Evolutionary conservation across 2,797 vertebrate species (phyloP).

Genomic region (Pseudomugil tenellus): DNA sequence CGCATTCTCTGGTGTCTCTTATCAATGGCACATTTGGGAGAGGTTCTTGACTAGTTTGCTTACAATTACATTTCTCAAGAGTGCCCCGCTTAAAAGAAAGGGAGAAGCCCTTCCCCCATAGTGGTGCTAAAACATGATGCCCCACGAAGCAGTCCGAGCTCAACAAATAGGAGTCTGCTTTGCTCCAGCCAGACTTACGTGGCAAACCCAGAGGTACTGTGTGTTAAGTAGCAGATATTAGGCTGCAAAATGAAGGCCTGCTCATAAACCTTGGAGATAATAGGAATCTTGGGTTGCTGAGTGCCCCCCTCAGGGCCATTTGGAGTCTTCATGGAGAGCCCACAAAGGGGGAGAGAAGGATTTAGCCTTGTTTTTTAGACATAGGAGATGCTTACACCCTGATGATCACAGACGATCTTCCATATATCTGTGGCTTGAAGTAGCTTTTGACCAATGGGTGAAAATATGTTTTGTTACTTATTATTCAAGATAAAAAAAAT

Average conservation of each 20-base stretch:
- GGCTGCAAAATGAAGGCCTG: conserved; percentile 72
- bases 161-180: conserved; percentile 56
- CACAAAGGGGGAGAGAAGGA: conserved; percentile 64
- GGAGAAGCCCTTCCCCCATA: conserved; percentile 50
- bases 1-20: conserved; percentile 55
- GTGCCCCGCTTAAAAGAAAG: conserved; percentile 55
- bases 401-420: conserved; percentile 52
- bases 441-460: conserved; percentile 31
- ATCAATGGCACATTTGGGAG: conserved; percentile 61
- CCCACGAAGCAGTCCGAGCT: conserved; percentile 42
- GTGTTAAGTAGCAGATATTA: conserved; percentile 68
- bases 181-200: conserved; percentile 38
- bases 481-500: conserved; percentile 17
- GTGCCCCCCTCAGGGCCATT: conserved; percentile 65
- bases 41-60: conserved; percentile 49
- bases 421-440: conserved; percentile 27
- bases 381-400: conserved; percentile 60
- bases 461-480: conserved; percentile 39
- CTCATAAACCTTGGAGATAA: conserved; percentile 71
- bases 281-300: conserved; percentile 72
- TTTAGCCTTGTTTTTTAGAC: conserved; percentile 67
- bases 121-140: conserved; percentile 67
- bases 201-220: conserved; percentile 47
- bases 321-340: conserved; percentile 64
- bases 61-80: conserved; percentile 60